Percentiles rank a stretch among this genome's conserved stretches.
phyloP scores from a whole-genome alignment of 2,113 vertebrate species.

The Bungarus multicinctus region DNA sequence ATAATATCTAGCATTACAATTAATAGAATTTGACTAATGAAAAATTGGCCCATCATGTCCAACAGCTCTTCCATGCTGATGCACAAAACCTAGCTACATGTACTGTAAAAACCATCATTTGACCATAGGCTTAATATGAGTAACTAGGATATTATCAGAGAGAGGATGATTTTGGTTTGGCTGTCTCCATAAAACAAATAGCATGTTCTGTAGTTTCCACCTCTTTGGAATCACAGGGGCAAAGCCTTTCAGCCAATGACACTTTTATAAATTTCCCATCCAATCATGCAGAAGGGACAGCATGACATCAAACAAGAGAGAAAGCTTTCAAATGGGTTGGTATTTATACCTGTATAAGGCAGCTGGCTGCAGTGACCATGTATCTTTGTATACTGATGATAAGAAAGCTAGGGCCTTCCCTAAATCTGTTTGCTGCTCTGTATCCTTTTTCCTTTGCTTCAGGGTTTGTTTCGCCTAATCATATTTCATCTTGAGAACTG shows the following conservation, averaged over 20 bases:
- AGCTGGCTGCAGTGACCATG: not conserved
- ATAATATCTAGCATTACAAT: not conserved
- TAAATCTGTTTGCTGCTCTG: not conserved
- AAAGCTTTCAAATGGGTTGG: not conserved
- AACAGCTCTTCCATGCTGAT: not conserved
- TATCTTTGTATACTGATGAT: not conserved
- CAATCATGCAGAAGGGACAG: not conserved
- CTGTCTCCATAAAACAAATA: not conserved
- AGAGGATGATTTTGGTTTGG: not conserved
- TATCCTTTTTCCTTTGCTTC: not conserved
- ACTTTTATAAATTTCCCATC: not conserved
- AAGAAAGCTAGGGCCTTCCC: not conserved
- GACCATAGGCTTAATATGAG: not conserved
- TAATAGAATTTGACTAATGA: not conserved
- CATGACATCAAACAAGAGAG: not conserved
- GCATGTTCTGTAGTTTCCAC: not conserved
- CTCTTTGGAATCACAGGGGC: not conserved
- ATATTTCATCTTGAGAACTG: not conserved
- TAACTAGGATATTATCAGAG: not conserved
- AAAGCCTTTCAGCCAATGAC: not conserved
- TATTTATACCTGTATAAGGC: not conserved
- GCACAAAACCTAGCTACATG: not conserved
- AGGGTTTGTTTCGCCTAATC: not conserved
- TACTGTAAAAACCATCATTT: not conserved
- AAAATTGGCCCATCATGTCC: not conserved